Percentiles rank a stretch among this genome's conserved stretches.
Conservation (phyloP, 2,888 invertebrate species). For the Ischnura elegans region DNA sequence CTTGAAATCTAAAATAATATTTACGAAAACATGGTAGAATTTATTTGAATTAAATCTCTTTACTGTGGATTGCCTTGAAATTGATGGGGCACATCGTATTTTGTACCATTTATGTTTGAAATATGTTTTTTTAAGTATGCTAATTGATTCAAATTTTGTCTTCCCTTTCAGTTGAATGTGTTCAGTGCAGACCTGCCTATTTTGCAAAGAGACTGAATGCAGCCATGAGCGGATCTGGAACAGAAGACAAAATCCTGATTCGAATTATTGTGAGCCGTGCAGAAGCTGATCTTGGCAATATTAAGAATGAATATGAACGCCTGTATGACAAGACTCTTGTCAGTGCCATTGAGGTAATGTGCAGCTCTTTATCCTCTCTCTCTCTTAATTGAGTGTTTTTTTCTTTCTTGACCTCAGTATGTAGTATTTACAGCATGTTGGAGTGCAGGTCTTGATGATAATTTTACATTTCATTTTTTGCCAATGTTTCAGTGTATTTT, state of each 20-base stretch:
- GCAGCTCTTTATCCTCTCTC: not conserved
- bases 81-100: too few relatives aligned
- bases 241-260: constrained; percentile 77
- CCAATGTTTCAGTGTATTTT: too few relatives aligned
- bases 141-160: not conserved
- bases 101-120: too few relatives aligned
- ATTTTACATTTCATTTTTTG: too few relatives aligned
- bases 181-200: constrained; percentile 75
- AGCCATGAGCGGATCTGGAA: constrained; percentile 76
- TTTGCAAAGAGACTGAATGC: constrained; percentile 76
- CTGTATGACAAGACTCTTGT: constrained; percentile 74
- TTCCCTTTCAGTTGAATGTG: constrained; percentile 75
- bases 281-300: constrained; percentile 76
- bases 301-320: constrained; percentile 76
- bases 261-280: constrained; percentile 77
- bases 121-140: too few relatives aligned
- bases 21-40: too few relatives aligned
- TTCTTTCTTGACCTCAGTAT: not conserved
- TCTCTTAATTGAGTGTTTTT: not conserved
- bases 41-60: too few relatives aligned
- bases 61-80: too few relatives aligned
- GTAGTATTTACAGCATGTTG: not conserved
- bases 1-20: too few relatives aligned
- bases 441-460: too few relatives aligned
- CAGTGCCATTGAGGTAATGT: constrained; percentile 72